Evolutionary conservation across 1,140 invertebrate genomes (phyloP), one percentile per base, ranked within the genome.

Genomic region (Danaus melanippus): DNA sequence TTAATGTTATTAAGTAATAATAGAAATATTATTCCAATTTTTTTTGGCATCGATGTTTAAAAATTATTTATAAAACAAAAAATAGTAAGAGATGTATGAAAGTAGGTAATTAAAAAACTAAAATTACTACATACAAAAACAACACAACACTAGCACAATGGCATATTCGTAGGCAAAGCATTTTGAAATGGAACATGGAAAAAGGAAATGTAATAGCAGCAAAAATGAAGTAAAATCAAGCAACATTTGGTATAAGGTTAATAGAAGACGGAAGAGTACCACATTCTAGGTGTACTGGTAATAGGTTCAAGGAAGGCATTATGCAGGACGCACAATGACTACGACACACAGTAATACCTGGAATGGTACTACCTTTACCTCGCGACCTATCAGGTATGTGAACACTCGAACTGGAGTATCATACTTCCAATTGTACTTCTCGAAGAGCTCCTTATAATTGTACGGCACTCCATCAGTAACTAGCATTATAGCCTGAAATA

Each of bases 381-480:
- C 97, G 74, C 95, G 91, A 47, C 97, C 97, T 85, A 99, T 96
- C 58, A 99, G 89, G 90, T 98, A 99, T 21, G 98, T 98, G 86
- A 99, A 99, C 58, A 99, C 93, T 66, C 98, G 90, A 9, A 98
- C 95, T 59, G 95, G 92, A 82, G 92, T 94, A 60, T 91, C 89
- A 58, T 91, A 88, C 40, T 89, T 88, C 92, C 92, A 95, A 83
- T 98, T 99, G 84, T 94, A 97, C 58, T 90, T 87, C 70, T 95
- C 90, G 80, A 99, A 99, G 46, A 98, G 92, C 66, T 96, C 93
- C 71, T 97, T 93, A 82, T 94, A 97, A 72, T 94, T 96, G 66
- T 96, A 95, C 10, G 98, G 97, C 12, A 98, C 95, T 17, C 98
- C 98, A 88, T 99, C 98, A 9, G 98, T 98, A 62, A 99, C 93